Evolutionary conservation across 1,140 invertebrate genomes (phyloP).

Genomic region (Cyphomyrmex costatus): DNA sequence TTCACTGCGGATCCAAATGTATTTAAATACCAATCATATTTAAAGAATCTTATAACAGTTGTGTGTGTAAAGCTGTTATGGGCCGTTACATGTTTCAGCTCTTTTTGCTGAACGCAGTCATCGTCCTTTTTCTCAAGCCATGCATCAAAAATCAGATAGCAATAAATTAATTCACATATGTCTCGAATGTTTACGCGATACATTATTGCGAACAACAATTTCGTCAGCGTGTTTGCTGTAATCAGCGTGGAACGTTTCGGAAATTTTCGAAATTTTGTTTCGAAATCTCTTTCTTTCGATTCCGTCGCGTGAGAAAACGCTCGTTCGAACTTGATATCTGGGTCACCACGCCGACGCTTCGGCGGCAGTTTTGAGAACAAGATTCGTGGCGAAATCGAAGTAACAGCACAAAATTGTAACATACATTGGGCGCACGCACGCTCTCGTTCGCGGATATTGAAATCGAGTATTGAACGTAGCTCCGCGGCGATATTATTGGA

Average conservation of each 20-base stretch:
- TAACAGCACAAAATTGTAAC: slow-evolving; percentile 28
- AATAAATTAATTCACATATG: background rate
- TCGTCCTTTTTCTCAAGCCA: no score
- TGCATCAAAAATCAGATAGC: background rate
- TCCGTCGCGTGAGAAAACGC: slow-evolving; percentile 41
- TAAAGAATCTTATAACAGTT: no score
- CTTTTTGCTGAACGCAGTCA: no score
- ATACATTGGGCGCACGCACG: background rate
- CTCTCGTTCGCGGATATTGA: background rate
- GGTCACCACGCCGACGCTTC: slow-evolving; percentile 24
- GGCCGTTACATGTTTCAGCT: no score
- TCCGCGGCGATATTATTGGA: background rate
- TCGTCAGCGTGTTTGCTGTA: background rate
- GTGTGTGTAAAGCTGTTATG: no score
- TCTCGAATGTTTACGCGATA: background rate
- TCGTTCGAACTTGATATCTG: slow-evolving; percentile 42
- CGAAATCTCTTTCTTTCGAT: slow-evolving; percentile 33
- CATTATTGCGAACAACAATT: background rate
- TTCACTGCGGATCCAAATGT: no score
- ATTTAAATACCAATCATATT: no score
- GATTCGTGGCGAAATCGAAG: slow-evolving; percentile 29
- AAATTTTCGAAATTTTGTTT: slow-evolving; percentile 42
- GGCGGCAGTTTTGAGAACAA: slow-evolving; percentile 27
- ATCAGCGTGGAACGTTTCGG: background rate
- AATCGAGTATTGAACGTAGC: slow-evolving; percentile 26